phyloP scores from a whole-genome alignment of 1,140 invertebrate genomes.

The Plutomurus gul region DNA sequence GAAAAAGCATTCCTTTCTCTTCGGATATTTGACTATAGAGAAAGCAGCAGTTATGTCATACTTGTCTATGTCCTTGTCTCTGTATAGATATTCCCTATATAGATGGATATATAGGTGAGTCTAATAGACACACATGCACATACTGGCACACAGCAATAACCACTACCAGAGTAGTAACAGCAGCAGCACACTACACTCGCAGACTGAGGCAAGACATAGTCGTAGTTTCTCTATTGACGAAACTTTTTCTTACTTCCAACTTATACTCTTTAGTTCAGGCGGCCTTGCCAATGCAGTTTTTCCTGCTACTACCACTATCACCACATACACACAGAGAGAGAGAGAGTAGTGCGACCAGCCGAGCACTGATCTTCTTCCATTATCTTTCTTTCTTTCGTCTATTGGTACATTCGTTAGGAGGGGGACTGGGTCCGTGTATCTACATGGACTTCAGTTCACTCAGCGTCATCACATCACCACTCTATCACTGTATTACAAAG shows the following conservation, averaged over 20 bases:
- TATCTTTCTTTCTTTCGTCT: background rate
- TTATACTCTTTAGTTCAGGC: no score
- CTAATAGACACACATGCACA: no score
- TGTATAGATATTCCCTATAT: background rate
- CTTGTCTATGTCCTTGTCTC: background rate
- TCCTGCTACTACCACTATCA: background rate
- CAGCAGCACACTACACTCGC: background rate
- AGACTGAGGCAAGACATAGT: no score
- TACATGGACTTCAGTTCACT: no score
- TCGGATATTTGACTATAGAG: background rate
- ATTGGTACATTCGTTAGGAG: no score
- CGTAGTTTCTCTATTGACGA: no score
- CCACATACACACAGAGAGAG: no score
- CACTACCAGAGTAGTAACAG: background rate
- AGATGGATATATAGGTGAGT: no score
- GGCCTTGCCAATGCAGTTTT: background rate
- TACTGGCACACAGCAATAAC: background rate
- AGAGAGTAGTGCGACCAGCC: background rate
- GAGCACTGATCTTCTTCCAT: background rate
- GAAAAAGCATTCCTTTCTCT: slow-evolving; percentile 4
- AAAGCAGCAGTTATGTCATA: background rate
- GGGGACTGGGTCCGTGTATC: no score
- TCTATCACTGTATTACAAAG: no score
- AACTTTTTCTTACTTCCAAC: background rate
- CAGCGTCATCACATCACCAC: no score